Base-by-base conservation (phyloP, 1,140 invertebrate genomes). In the Tetramorium parvispinum region DNA sequence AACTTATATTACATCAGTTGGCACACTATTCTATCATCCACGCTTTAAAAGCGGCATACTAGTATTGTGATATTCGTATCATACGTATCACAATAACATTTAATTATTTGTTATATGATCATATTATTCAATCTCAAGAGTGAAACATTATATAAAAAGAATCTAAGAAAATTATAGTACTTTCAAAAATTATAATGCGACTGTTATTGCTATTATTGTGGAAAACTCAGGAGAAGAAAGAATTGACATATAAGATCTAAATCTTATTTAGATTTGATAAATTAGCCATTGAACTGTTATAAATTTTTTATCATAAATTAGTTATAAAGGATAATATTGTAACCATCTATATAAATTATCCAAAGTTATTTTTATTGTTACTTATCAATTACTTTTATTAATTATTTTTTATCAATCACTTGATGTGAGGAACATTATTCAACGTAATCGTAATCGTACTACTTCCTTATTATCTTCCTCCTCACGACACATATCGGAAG, bases 1-100 rank as follows among this genome's bases (percentile, higher is more conserved):
- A 78, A n/a, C 40, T 78, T 78, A 65, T n/a, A 78, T 27, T 65
- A 21, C 51, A 57, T 59, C 11, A 78, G 27, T 78, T 78, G 76
- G 76, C 76, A 78, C 76, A 51, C 43, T 78, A 65, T 78, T 24
- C 43, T 51, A 65, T 65, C 18, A 49, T 65, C 32, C 18, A 65
- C 4, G 24, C 11, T 65, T 65, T 65, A 65, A 49, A 65, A 78
- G 16, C 59, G 43, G 11, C 18, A 32, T 27, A 32, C 21, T 32
- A 63, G 6, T 76, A 77, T 51, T 21, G 43, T 78, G 43, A 65
- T 49, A 63, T 37, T 51, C 37, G 13, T 78, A 77, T 32, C 46
- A 46, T 46, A 46, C 46, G 3, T 63, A 65, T 78, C 76, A 78
- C 76, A 77, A 77, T n/a, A 27, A 63, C 18, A 49, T 63, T 63